These are phyloP conservation scores for Ectobius pallidus DNA, from an alignment of 2,888 invertebrate genomes.

Conservation along the genomic window DNA sequence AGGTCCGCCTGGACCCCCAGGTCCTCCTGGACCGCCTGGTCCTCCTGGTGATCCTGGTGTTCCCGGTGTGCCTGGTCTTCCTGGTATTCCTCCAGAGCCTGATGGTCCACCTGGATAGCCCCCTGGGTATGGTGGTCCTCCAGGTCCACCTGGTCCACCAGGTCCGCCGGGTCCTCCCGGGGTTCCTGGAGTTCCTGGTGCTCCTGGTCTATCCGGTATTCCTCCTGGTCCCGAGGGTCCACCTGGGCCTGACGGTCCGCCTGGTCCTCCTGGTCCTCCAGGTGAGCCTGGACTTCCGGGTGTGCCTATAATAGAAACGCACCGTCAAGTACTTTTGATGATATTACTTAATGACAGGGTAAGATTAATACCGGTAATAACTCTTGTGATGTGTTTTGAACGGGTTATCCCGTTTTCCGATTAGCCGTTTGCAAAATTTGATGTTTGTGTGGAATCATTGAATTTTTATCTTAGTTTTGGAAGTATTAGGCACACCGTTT, in stretches of 20 bases:
- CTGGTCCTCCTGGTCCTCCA: no score
- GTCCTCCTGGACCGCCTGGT: constrained; percentile 34
- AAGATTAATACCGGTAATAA: no score
- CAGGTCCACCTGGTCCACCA: constrained; percentile 44
- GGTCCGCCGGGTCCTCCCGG: constrained; percentile 43
- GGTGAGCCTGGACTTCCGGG: no score
- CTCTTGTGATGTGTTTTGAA: no score
- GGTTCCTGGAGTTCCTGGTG: constrained; percentile 46
- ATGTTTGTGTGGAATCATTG: no score
- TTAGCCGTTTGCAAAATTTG: no score
- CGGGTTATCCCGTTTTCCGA: no score
- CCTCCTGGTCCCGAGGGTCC: constrained; percentile 47
- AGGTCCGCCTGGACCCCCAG: constrained; percentile 44
- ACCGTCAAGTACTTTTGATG: no score
- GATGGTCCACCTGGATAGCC: constrained; percentile 49
- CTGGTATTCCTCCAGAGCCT: constrained; percentile 46
- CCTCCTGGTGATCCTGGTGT: constrained; percentile 30
- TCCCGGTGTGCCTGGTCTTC: constrained; percentile 47
- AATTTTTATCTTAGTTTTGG: no score
- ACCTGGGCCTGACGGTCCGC: constrained; percentile 38
- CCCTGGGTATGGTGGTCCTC: constrained; percentile 45
- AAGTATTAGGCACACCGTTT: no score
- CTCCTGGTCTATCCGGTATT: constrained; percentile 36
- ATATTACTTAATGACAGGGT: no score
- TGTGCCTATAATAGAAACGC: no score